Evolutionary conservation across 2,113 vertebrate species (phyloP), one percentile per base, ranked within the genome.

Genomic region (Spilogale gracilis): DNA sequence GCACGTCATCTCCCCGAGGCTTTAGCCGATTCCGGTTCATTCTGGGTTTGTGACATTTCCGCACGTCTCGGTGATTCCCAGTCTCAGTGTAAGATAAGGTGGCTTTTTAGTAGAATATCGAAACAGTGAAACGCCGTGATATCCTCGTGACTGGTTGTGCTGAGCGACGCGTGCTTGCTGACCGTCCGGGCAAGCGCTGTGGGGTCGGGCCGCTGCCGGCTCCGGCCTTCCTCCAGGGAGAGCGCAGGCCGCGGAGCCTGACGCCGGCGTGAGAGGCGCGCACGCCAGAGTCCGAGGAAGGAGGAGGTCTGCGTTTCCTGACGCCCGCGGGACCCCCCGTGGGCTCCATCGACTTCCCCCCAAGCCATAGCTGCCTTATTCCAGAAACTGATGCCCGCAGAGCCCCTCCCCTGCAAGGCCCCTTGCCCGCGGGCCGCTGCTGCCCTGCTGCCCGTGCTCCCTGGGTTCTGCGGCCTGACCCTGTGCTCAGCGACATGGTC

Each of bases 181-280:
- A 32, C 17, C 43, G 0, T 9, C 3, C 3, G 2, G 2, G 21
- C 10, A 16, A 32, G 83, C 78, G 30, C 45, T 45, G 0, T 9
- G 14, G 3, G 7, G n/a, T 2, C 81, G 30, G 21, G 21, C 25
- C 38, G 2, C 14, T 45, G 27, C 45, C 14, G 52, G 27, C 45
- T 18, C 48, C 10, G 8, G 12, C 12, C 13, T 76, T 65, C 27
- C 63, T 65, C 27, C 12, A 2, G 63, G 63, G 27, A 65, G 63
- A 65, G 63, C 27, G 63, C 63, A 20, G 3, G 16, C 21, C 30
- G 4, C 9, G 45, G 48, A 25, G 65, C 21, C 30, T 65, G 63
- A 65, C 3, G 27, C 12, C 27, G 27, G 63, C 27, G 1, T 30
- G 63, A 13, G 20, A 38, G 71, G 11, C 1, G 2, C 43, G 1